Evolutionary conservation across 2,888 invertebrate genomes (phyloP), one percentile per base, ranked within the genome.

Genomic region (Polydrusus pterygomalis): DNA sequence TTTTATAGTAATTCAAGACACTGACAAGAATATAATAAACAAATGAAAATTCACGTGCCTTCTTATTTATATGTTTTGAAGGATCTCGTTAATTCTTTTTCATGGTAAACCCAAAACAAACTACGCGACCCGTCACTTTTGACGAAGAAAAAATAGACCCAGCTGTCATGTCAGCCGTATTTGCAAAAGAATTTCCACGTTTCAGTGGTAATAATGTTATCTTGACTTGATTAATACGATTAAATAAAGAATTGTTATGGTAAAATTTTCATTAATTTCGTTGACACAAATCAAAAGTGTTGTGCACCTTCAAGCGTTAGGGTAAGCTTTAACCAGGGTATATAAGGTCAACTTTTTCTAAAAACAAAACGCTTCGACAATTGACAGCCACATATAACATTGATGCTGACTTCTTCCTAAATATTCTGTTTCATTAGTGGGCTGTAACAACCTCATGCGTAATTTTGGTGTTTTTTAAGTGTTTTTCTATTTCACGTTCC

Each of bases 131-230:
- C 3, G n/a, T 47, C 15, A 51, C 10, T 18, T 51, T 51, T 51
- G 13, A 34, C 10, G 34, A 34, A 51, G 17, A 18, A 51, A 51
- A 51, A 18, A 51, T 13, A 20, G 9, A 51, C 51, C 20, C 51
- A 51, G 18, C 18, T 51, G 51, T 47, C 47, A 47, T 51, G 51
- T 47, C 47, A 47, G 15, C 20, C 9, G 20, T 51, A 51, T 51
- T 51, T 51, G 51, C 51, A 20, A 51, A 20, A n/a, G 51, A 20
- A 34, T 34, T 34, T 34, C 34, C 1, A 34, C 34, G 20, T 51
- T 47, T 51, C 18, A 20, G 51, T 11, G 7, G 0, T 51, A 51
- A 18, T 20, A 20, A 8, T 20, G 51, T 51, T 20, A 51, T 51
- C 51, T 51, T 51, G 51, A 51, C 9, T 51, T 51, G 20, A 10